These are phyloP conservation scores for Leptinotarsa rubiginosa DNA, from an alignment of 2,888 invertebrate species.

Conservation along the genomic window DNA sequence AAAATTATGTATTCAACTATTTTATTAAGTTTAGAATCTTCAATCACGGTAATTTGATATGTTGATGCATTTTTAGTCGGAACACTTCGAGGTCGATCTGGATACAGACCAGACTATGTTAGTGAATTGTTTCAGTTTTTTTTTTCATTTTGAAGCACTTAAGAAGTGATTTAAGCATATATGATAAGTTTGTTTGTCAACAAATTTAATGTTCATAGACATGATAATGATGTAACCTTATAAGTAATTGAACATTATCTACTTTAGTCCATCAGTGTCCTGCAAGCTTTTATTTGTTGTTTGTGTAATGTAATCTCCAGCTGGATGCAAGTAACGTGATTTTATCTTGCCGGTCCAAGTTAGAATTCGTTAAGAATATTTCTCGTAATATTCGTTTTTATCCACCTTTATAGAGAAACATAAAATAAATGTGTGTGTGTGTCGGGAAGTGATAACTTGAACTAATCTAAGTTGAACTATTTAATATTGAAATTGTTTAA, in stretches of 20 bases:
- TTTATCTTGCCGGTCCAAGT: neutral
- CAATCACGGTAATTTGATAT: neutral
- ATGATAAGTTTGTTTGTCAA: constrained; percentile 7
- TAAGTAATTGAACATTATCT: neutral
- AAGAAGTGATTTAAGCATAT: neutral
- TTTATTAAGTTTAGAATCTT: neutral
- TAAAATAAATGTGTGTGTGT: no score
- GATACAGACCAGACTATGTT: neutral
- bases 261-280: neutral
- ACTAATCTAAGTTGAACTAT: no score
- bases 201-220: constrained; percentile 3
- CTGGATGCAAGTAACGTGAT: neutral
- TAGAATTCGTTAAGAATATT: neutral
- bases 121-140: neutral
- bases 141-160: neutral
- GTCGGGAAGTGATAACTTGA: no score
- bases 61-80: neutral
- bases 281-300: neutral
- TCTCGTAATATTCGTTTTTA: neutral
- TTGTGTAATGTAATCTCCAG: neutral
- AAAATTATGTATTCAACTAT: neutral
- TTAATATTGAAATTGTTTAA: no score
- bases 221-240: neutral
- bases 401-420: no score
- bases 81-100: neutral